Evolutionary conservation across 1,140 invertebrate genomes (phyloP).

Genomic region (Vollenhovia emeryi): DNA sequence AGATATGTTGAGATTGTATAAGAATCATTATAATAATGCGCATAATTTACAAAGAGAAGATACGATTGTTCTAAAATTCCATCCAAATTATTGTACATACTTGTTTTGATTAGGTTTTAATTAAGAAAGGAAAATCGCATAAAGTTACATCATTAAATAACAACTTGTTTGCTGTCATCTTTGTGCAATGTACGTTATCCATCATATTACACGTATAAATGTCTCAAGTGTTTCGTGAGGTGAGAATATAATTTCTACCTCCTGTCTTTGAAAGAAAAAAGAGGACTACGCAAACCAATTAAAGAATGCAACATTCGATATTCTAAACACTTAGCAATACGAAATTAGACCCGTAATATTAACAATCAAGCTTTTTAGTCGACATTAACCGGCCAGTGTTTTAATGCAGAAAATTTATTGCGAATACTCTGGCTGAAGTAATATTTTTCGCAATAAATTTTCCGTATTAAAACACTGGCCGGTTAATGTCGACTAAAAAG

Average conservation of each 20-base stretch:
- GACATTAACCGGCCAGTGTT: too few relatives aligned
- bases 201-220: not conserved
- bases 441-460: too few relatives aligned
- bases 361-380: too few relatives aligned
- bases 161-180: slow-evolving; percentile 3
- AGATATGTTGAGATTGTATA: not conserved
- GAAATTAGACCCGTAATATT: too few relatives aligned
- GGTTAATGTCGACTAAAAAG: too few relatives aligned
- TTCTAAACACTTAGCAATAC: not conserved
- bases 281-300: too few relatives aligned
- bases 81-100: not conserved
- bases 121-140: not conserved
- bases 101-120: not conserved
- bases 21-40: not conserved
- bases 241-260: not conserved
- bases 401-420: too few relatives aligned
- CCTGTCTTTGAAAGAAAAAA: not conserved
- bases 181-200: not conserved
- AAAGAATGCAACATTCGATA: not conserved
- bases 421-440: too few relatives aligned
- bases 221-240: not conserved
- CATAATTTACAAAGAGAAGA: not conserved
- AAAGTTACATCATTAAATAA: not conserved
- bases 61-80: not conserved
- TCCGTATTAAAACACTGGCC: too few relatives aligned